phyloP scores from a whole-genome alignment of 2,888 invertebrate species.

The Troides helena region DNA sequence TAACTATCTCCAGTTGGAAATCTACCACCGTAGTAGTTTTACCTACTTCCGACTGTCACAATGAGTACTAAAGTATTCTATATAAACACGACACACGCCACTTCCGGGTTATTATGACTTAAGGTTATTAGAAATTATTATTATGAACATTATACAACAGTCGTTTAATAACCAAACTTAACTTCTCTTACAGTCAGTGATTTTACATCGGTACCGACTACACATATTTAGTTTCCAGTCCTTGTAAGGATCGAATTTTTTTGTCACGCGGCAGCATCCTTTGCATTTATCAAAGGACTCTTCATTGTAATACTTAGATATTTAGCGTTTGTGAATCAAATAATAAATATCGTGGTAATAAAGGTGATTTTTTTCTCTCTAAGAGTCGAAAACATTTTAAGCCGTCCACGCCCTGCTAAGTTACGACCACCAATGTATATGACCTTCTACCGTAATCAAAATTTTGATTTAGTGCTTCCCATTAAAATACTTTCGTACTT shows the following conservation, averaged over 20 bases:
- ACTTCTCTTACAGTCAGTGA: slow-evolving; percentile 7
- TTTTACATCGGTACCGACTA: slow-evolving; percentile 38
- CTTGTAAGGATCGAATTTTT: slow-evolving; percentile 39
- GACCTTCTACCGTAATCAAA: slow-evolving; percentile 66
- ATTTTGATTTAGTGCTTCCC: slow-evolving; percentile 65
- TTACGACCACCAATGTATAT: slow-evolving; percentile 46
- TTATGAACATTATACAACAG: too few relatives aligned
- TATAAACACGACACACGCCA: too few relatives aligned
- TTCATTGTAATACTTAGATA: slow-evolving; percentile 69
- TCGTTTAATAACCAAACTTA: too few relatives aligned
- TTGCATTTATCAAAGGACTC: slow-evolving; percentile 52
- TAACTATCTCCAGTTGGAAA: too few relatives aligned
- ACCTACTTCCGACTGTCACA: too few relatives aligned
- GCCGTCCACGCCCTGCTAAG: slow-evolving; percentile 55
- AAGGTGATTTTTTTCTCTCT: slow-evolving; percentile 42
- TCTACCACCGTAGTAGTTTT: too few relatives aligned
- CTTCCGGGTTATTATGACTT: too few relatives aligned
- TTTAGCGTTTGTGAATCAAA: slow-evolving; percentile 61
- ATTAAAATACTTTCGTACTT: slow-evolving; percentile 55
- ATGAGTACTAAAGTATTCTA: too few relatives aligned
- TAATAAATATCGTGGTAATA: slow-evolving; percentile 62
- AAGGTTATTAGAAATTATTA: too few relatives aligned
- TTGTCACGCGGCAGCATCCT: slow-evolving; percentile 48
- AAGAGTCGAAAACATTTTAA: slow-evolving; percentile 58
- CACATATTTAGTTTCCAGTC: slow-evolving; percentile 41